Evolutionary conservation across 2,113 vertebrate species (phyloP).

Genomic region (Peucedramus taeniatus): DNA sequence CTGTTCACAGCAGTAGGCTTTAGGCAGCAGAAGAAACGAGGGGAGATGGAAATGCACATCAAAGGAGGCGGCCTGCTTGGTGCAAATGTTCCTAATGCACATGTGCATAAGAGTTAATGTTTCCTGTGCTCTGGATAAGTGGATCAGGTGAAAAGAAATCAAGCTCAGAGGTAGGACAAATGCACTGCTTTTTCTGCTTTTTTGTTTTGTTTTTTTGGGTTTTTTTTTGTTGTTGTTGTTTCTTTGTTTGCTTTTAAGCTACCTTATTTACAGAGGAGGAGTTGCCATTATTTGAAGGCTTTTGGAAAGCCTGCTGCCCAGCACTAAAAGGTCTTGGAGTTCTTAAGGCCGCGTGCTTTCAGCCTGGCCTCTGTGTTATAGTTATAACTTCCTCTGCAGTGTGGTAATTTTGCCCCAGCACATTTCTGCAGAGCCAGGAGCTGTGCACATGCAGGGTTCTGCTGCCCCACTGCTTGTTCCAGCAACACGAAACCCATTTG

Average conservation of each 20-base stretch:
- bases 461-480: background rate
- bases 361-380: background rate
- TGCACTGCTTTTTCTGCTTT: background rate
- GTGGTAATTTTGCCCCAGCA: background rate
- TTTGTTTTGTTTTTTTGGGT: background rate
- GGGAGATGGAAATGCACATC: background rate
- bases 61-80: background rate
- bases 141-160: conserved; percentile 8
- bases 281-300: background rate
- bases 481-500: rapidly evolving
- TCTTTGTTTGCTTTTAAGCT: background rate
- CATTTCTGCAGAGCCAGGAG: background rate
- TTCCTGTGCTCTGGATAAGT: background rate
- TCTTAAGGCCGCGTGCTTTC: background rate
- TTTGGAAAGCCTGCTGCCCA: background rate
- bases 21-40: background rate
- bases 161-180: conserved; percentile 23
- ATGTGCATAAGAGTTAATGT: background rate
- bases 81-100: background rate
- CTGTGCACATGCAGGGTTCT: rapidly evolving
- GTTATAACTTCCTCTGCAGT: background rate
- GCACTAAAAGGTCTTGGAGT: background rate
- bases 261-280: background rate
- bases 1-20: conserved; percentile 23
- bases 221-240: background rate